A percentile compares a stretch with the other conserved stretches of the same genome.
Conservation (phyloP, 2,113 vertebrate genomes). For the Lepidothrix coronata region DNA sequence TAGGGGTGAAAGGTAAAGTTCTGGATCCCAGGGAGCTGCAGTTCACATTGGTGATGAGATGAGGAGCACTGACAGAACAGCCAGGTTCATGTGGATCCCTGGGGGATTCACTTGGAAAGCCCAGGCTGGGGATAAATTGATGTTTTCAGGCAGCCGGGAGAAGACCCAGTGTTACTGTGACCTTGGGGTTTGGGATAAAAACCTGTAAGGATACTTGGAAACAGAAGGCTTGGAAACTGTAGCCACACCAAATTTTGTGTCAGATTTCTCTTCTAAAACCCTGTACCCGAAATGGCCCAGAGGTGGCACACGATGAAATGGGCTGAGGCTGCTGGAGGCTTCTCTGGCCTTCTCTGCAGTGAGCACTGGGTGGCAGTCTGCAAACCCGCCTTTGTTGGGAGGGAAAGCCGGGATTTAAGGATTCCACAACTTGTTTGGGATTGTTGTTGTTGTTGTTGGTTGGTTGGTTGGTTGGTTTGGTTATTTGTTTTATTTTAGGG, state of each 20-base stretch:
- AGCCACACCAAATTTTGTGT: background rate
- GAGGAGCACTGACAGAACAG: background rate
- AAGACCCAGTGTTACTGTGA: background rate
- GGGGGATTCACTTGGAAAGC: background rate
- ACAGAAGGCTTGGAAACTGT: background rate
- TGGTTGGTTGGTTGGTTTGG: background rate
- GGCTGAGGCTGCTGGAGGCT: background rate
- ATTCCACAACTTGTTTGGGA: background rate
- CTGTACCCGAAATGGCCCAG: background rate
- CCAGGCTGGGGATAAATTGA: background rate
- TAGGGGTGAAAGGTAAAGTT: background rate
- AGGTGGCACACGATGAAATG: background rate
- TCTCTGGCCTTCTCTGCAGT: background rate
- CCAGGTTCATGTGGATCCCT: background rate
- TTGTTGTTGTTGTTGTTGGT: background rate
- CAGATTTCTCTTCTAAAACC: background rate
- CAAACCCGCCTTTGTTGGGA: background rate
- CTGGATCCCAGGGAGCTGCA: background rate
- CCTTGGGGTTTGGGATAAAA: background rate
- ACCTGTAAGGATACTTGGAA: background rate
- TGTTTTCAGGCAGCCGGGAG: background rate
- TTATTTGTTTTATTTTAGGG: background rate
- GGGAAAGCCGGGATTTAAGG: background rate
- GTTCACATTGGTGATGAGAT: background rate
- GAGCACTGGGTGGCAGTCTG: constrained; percentile 44